phyloP scores from a whole-genome alignment of 2,113 vertebrate species.

The Python bivittatus region DNA sequence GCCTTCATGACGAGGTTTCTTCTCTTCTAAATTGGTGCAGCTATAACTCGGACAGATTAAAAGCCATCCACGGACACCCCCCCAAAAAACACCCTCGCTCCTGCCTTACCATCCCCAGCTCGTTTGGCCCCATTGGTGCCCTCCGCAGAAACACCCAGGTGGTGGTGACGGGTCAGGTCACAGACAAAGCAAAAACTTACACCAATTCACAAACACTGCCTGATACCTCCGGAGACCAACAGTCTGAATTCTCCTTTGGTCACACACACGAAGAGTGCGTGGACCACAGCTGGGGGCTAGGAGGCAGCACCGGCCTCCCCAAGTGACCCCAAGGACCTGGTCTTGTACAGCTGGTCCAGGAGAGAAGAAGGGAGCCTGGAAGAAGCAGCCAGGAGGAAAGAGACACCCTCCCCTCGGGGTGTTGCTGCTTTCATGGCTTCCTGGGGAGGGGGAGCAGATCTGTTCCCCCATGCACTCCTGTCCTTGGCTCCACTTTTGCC shows the following conservation, averaged over 20 bases:
- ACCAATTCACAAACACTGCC: neutral
- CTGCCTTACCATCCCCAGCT: neutral
- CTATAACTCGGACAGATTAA: neutral
- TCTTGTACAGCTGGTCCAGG: neutral
- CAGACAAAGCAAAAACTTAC: neutral
- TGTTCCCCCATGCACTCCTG: neutral
- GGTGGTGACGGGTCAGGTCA: neutral
- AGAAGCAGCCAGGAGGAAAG: neutral
- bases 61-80: neutral
- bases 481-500: neutral
- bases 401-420: neutral
- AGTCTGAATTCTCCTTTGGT: neutral
- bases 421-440: neutral
- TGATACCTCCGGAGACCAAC: neutral
- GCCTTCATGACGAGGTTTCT: neutral
- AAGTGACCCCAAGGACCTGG: neutral
- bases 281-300: neutral
- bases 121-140: neutral
- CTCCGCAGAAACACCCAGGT: neutral
- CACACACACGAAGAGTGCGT: neutral
- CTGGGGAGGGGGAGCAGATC: neutral
- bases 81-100: no score
- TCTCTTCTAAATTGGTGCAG: neutral
- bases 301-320: neutral
- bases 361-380: neutral